These are phyloP conservation scores for Pantherophis alleghaniensis DNA, from an alignment of 2,797 vertebrate genomes.

Conservation along the genomic window DNA sequence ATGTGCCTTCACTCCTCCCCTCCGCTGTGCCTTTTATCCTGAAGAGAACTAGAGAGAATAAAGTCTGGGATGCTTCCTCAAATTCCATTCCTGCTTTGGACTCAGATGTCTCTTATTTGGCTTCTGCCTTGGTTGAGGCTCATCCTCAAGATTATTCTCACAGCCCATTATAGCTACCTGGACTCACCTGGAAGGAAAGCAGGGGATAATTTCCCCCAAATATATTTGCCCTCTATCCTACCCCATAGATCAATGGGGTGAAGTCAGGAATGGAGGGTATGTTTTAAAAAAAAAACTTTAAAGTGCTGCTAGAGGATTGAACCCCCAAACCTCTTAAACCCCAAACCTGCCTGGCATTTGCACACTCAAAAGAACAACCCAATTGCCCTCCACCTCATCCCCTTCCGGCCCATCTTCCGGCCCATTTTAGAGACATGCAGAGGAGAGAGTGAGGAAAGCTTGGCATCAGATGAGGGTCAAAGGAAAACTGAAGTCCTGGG, in stretches of 20 bases:
- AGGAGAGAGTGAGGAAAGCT: neutral
- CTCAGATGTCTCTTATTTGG: neutral
- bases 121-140: neutral
- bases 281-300: neutral
- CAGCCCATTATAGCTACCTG: neutral
- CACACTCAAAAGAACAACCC: neutral
- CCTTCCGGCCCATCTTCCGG: neutral
- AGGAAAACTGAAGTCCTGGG: neutral
- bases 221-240: neutral
- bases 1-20: neutral
- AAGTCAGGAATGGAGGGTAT: neutral
- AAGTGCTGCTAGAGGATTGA: constrained; percentile 24
- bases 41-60: neutral
- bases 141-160: neutral
- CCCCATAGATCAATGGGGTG: neutral
- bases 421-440: neutral
- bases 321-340: neutral
- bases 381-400: neutral
- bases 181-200: neutral
- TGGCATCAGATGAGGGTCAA: neutral
- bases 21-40: neutral
- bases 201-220: neutral
- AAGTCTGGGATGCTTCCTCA: neutral
- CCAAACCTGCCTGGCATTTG: neutral
- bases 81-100: neutral